These are phyloP conservation scores for Tyto alba DNA, from an alignment of 2,113 vertebrate genomes.

Conservation along the genomic window DNA sequence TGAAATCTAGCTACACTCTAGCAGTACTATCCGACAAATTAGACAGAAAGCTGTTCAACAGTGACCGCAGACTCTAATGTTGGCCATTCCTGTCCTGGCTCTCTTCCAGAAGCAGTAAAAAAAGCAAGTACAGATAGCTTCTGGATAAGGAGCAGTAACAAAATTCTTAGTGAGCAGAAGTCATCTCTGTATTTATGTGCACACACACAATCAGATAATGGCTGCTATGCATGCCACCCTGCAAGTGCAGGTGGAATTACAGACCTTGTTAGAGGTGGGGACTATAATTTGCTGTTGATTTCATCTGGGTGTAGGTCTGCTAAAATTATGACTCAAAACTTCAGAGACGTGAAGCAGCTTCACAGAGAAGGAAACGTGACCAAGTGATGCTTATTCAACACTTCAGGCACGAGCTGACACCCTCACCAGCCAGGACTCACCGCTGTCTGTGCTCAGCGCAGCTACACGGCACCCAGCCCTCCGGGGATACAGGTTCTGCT, in stretches of 20 bases:
- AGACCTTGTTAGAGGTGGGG: background rate
- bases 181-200: background rate
- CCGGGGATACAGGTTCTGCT: background rate
- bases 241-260: background rate
- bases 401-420: background rate
- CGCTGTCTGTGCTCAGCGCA: accelerated
- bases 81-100: background rate
- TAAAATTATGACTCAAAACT: background rate
- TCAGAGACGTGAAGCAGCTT: background rate
- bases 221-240: background rate
- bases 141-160: background rate
- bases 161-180: background rate
- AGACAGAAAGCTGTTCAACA: background rate
- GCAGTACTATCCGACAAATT: accelerated
- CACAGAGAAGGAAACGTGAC: accelerated
- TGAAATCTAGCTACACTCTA: background rate
- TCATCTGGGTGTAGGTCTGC: background rate
- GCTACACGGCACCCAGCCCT: background rate
- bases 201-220: accelerated
- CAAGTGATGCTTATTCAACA: accelerated
- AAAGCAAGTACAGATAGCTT: background rate
- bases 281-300: background rate
- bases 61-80: too few relatives aligned
- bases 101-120: background rate
- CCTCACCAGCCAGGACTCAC: background rate